Conservation (phyloP, 2,113 vertebrate species). For the Ictidomys tridecemlineatus region DNA sequence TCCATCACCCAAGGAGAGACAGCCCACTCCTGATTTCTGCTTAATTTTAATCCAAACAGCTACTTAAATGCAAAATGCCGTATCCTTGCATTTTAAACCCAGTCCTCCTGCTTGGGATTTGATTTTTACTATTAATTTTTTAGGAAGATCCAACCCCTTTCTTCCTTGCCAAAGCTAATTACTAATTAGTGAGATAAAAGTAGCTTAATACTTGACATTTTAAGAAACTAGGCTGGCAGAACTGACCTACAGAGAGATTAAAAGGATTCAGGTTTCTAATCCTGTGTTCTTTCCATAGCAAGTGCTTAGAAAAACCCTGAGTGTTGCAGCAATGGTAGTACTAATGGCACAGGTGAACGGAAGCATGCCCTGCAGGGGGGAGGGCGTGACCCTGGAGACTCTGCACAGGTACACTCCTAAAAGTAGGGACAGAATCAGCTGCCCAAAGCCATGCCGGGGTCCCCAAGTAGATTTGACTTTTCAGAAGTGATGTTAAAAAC, state of each 20-base stretch:
- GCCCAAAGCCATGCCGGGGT: neutral
- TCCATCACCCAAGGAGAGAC: neutral
- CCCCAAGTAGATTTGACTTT: neutral
- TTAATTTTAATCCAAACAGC: neutral
- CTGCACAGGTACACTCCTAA: neutral
- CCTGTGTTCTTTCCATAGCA: neutral
- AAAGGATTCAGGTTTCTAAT: neutral
- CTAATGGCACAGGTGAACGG: neutral
- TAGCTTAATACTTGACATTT: constrained; percentile 18
- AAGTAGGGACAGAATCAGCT: neutral
- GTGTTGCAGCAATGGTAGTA: accelerated
- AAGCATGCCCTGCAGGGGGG: accelerated
- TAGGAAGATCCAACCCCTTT: neutral
- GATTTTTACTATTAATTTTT: neutral
- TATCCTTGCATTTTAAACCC: neutral
- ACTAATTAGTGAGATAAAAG: constrained; percentile 38
- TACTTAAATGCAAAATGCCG: neutral
- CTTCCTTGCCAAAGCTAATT: constrained; percentile 24
- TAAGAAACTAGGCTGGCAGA: constrained; percentile 15
- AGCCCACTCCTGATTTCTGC: neutral
- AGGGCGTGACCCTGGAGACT: neutral
- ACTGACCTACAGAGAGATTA: neutral
- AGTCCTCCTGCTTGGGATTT: neutral
- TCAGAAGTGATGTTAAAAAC: neutral
- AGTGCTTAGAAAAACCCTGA: neutral